Percentiles rank a stretch among this genome's conserved stretches.
Conservation (phyloP, 35 echinoderm and acorn worm species). For the Holothuria glaberrima region DNA sequence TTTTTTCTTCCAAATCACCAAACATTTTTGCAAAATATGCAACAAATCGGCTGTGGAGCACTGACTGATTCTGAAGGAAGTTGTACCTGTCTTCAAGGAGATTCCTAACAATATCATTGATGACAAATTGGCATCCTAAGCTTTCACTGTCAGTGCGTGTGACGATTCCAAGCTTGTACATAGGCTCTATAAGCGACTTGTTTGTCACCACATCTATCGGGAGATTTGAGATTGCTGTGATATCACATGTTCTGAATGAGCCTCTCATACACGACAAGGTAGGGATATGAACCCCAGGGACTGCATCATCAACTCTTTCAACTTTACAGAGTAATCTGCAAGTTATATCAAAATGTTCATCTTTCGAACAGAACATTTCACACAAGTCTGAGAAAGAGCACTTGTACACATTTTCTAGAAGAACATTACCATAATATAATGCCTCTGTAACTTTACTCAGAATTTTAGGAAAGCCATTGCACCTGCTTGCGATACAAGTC, state of each 20-base stretch:
- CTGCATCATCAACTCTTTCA: neutral
- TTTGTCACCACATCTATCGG: conserved; percentile 1
- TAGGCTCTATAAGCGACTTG: conserved; percentile 8
- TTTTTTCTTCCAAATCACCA: neutral
- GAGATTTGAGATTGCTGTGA: conserved; percentile 6
- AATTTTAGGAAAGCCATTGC: conserved; percentile 29
- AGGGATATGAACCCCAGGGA: conserved; percentile 1
- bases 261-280: conserved; percentile 6
- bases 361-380: neutral
- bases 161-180: conserved; percentile 11
- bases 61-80: conserved; percentile 30
- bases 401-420: conserved; percentile 13
- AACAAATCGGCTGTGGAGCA: conserved; percentile 32
- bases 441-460: conserved; percentile 1
- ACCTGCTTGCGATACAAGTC: neutral
- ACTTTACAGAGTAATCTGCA: neutral
- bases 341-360: neutral
- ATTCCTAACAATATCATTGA: conserved; percentile 38
- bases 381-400: neutral
- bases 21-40: conserved; percentile 50
- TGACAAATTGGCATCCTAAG: neutral
- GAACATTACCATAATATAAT: neutral
- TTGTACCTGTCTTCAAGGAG: conserved; percentile 36
- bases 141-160: neutral
- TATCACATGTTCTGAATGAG: conserved; percentile 16